Evolutionary conservation across 64 coral and sea anemone species (phyloP), one percentile per base, ranked within the genome.

Genomic region (Porites australiensis): DNA sequence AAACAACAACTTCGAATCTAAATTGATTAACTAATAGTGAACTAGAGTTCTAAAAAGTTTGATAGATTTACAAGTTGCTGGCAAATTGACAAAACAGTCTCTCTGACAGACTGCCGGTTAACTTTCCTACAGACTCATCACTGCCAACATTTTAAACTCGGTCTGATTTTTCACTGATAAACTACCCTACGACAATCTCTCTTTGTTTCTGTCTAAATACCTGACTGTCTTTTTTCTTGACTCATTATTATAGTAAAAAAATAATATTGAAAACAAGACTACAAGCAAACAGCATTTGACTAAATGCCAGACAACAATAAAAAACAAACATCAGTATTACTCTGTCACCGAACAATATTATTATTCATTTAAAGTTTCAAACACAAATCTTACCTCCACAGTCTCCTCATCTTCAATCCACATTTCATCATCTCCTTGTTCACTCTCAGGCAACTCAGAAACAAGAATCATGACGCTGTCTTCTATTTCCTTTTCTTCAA

Each of bases 391-490:
- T 68, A 84, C 81, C 18, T 84, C 81, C 45, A 50, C 22, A 4
- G 8, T 64, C 49, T 47, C 63, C 19, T 84, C 81, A 0, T 65
- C 19, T 50, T 67, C 81, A 21, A n/a, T 22, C 18, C 13, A 68
- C 19, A 1, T 10, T 47, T 84, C 61, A 23, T 51, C 81, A 68
- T 84, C 81, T 16, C 62, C 81, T 67, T 84, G 81, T 19, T 84
- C 60, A 64, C 81, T 84, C 46, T 84, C 81, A 68, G 81, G 81
- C 20, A 84, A 84, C 67, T 49, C 18, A 53, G 61, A 84, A 13
- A 48, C 2, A 55, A 6, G 2, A 19, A 78, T 21, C 19, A 78
- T 48, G 13, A 10, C 16, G 19, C 16, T 50, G 11, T 84, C 81
- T 45, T 65, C 58, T 13, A 13, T 57, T 6, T 57, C 44, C 5